Percentiles rank a stretch among this genome's conserved stretches.
These are phyloP conservation scores for Pelvicachromis taeniatus DNA, from an alignment of 2,113 vertebrate species.

Conservation along the genomic window DNA sequence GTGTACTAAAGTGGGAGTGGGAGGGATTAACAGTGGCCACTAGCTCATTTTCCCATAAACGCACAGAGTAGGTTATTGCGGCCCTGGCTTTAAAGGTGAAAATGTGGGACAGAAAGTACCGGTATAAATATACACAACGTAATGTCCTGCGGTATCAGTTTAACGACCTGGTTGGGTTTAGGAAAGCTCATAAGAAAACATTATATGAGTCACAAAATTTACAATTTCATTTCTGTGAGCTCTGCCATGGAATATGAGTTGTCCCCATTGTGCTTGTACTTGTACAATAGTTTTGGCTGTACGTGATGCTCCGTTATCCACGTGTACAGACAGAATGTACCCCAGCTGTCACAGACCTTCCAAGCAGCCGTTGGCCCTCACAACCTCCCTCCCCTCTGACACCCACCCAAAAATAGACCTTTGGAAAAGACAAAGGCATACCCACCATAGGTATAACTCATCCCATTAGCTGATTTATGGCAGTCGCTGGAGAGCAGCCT, in stretches of 20 bases:
- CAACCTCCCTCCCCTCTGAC: slow-evolving; percentile 17
- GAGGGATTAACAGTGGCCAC: neutral
- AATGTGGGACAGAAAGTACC: neutral
- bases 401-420: slow-evolving; percentile 83
- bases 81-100: neutral
- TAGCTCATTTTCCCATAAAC: neutral
- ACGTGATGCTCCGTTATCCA: slow-evolving; percentile 6
- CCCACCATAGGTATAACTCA: slow-evolving; percentile 75
- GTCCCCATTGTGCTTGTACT: neutral
- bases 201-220: neutral
- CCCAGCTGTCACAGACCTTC: slow-evolving; percentile 86
- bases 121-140: neutral
- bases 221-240: neutral
- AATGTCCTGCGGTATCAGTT: neutral
- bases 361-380: slow-evolving; percentile 79
- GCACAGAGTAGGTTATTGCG: neutral
- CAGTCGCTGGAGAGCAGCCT: slow-evolving; percentile 29
- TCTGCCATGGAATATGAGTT: slow-evolving; percentile 7
- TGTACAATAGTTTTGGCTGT: neutral
- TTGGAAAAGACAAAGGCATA: slow-evolving; percentile 84
- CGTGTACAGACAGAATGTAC: slow-evolving; percentile 69
- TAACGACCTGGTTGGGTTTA: neutral
- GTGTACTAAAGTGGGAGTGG: neutral
- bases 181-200: neutral
- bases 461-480: slow-evolving; percentile 80